Percentiles rank a stretch among this genome's conserved stretches.
These are phyloP conservation scores for Gobiocypris rarus DNA, from an alignment of 2,113 vertebrate species.

Conservation along the genomic window DNA sequence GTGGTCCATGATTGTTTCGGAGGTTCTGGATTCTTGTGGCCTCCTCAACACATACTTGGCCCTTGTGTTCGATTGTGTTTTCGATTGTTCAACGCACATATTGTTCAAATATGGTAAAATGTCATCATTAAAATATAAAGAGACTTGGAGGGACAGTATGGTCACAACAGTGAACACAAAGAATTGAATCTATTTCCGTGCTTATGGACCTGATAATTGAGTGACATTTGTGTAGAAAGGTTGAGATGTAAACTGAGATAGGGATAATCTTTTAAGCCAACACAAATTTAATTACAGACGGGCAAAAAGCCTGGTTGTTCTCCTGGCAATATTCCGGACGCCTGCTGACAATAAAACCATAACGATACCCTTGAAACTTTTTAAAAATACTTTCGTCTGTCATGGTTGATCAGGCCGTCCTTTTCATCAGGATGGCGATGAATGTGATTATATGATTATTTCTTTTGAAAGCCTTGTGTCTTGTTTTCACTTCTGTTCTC, in stretches of 20 bases:
- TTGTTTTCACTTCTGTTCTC: constrained; percentile 46
- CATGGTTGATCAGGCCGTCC: constrained; percentile 37
- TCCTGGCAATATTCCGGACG: constrained; percentile 29
- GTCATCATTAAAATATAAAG: background rate
- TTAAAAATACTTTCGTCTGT: constrained; percentile 11
- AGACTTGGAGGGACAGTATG: background rate
- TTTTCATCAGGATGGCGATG: constrained; percentile 49
- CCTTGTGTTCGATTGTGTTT: background rate
- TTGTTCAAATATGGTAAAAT: background rate
- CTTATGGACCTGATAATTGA: constrained; percentile 40
- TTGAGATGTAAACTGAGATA: constrained; percentile 61
- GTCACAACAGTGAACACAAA: background rate
- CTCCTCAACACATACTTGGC: background rate
- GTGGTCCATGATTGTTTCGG: constrained; percentile 17
- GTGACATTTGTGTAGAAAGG: constrained; percentile 46
- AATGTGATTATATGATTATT: constrained; percentile 52
- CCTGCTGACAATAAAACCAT: constrained; percentile 26
- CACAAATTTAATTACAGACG: constrained; percentile 62
- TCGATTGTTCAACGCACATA: background rate
- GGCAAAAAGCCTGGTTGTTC: constrained; percentile 52
- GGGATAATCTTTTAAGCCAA: constrained; percentile 64
- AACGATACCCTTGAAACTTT: constrained; percentile 49
- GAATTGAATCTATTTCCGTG: background rate
- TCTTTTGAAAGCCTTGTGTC: constrained; percentile 37
- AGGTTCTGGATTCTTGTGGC: background rate